Conservation (phyloP, 1,140 invertebrate genomes). For the Plodia interpunctella region DNA sequence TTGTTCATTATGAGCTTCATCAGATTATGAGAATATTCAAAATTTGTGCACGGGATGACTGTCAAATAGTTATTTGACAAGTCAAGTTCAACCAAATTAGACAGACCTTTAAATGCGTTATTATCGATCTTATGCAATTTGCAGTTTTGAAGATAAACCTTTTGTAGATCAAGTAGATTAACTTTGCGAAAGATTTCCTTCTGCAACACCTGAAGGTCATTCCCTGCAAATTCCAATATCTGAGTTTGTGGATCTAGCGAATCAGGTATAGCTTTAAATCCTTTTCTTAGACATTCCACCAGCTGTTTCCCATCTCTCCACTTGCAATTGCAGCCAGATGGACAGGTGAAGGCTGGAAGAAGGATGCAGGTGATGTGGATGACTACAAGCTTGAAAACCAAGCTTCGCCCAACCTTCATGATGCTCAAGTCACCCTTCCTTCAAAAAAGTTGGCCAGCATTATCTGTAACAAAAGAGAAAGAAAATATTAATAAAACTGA, state of each 20-base stretch:
- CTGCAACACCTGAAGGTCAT: conserved; percentile 86
- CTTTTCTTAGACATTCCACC: conserved; percentile 89
- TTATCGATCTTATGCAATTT: conserved; percentile 86
- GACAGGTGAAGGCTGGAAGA: conserved; percentile 79
- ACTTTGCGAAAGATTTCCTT: conserved; percentile 87
- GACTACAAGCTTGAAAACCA: conserved; percentile 64
- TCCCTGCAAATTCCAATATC: conserved; percentile 90
- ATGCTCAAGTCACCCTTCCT: conserved; percentile 57
- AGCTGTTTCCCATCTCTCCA: conserved; percentile 95
- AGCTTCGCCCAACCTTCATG: conserved; percentile 57
- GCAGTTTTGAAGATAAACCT: conserved; percentile 88
- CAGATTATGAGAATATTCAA: conserved; percentile 85
- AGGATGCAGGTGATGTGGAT: conserved; percentile 63
- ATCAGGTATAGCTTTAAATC: conserved; percentile 85
- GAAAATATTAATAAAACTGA: background rate
- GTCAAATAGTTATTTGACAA: conserved; percentile 88
- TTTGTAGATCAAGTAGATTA: conserved; percentile 90
- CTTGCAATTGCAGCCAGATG: conserved; percentile 88
- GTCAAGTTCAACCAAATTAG: conserved; percentile 93
- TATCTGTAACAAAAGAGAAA: conserved; percentile 69
- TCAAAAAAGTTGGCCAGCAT: conserved; percentile 46
- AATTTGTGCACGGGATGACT: conserved; percentile 86
- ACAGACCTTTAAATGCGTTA: conserved; percentile 87
- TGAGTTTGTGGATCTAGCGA: conserved; percentile 92
- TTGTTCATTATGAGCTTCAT: conserved; percentile 88